These are phyloP conservation scores for Gallinago jamesoni DNA, from an alignment of 2,113 vertebrate genomes.

Conservation along the genomic window DNA sequence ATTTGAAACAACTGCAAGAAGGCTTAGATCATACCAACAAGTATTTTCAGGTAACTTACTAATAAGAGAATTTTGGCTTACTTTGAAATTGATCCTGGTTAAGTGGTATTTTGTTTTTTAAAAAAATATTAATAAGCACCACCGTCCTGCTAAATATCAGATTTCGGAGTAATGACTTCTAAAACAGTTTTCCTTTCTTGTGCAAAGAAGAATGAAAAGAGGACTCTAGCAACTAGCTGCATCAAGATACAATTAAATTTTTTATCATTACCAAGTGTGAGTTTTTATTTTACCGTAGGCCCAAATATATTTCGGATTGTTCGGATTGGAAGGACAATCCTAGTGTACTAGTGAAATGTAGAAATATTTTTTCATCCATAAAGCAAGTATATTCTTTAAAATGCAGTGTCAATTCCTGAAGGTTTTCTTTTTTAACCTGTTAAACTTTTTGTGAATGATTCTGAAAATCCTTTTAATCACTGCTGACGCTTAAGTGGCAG, in stretches of 20 bases:
- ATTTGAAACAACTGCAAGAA: conserved; percentile 51
- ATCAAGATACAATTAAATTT: not conserved
- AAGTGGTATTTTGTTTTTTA: not conserved
- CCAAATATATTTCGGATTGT: not conserved
- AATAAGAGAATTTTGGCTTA: not conserved
- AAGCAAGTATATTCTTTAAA: not conserved
- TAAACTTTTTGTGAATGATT: not conserved
- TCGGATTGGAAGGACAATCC: not conserved
- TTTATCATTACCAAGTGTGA: not conserved
- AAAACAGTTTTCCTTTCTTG: not conserved
- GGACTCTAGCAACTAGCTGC: not conserved
- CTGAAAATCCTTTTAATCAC: not conserved
- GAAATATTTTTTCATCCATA: not conserved
- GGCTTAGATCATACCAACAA: conserved; percentile 48
- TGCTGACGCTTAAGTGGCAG: not conserved
- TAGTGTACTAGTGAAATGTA: not conserved
- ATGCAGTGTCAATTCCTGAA: not conserved
- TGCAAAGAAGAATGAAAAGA: not conserved
- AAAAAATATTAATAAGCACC: not conserved
- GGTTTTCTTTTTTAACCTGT: not conserved
- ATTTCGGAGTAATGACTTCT: not conserved
- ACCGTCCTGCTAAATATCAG: not conserved
- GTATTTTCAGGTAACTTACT: conserved; percentile 66
- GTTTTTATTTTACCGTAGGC: not conserved
- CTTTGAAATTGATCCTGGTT: not conserved